A percentile compares a stretch with the other conserved stretches of the same genome.
phyloP scores from a whole-genome alignment of 2,113 vertebrate species.

The Ramphastos sulfuratus region DNA sequence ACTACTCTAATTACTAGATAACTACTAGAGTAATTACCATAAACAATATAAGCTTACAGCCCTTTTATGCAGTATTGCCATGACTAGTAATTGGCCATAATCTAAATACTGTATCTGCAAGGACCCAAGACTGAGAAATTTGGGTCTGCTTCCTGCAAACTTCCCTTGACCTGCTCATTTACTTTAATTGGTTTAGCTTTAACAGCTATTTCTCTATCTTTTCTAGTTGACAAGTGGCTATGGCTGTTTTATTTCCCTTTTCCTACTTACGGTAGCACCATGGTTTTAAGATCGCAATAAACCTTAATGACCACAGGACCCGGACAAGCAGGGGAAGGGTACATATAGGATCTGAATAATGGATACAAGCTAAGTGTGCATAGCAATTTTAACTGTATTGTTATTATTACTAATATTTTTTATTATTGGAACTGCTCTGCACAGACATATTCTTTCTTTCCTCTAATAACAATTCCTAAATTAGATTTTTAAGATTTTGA shows the following conservation, averaged over 20 bases:
- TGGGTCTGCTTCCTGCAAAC: neutral
- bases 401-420: neutral
- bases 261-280: neutral
- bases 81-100: neutral
- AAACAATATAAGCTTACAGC: neutral
- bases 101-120: neutral
- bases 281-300: neutral
- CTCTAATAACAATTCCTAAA: neutral
- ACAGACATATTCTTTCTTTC: neutral
- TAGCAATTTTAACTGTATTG: rapidly evolving
- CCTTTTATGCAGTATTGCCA: neutral
- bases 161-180: neutral
- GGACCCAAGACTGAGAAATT: neutral
- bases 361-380: neutral
- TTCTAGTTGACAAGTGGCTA: neutral
- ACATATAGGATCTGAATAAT: neutral
- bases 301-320: neutral
- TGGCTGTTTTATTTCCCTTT: neutral
- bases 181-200: neutral
- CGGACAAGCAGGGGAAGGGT: rapidly evolving
- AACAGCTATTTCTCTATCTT: neutral
- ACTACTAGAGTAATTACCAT: neutral
- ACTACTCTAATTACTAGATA: neutral
- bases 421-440: neutral
- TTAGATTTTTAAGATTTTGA: neutral